A percentile compares a stretch with the other conserved stretches of the same genome.
Evolutionary conservation across 53 echinoderm and acorn worm genomes (phyloP).

Genomic region (Astropecten irregularis): DNA sequence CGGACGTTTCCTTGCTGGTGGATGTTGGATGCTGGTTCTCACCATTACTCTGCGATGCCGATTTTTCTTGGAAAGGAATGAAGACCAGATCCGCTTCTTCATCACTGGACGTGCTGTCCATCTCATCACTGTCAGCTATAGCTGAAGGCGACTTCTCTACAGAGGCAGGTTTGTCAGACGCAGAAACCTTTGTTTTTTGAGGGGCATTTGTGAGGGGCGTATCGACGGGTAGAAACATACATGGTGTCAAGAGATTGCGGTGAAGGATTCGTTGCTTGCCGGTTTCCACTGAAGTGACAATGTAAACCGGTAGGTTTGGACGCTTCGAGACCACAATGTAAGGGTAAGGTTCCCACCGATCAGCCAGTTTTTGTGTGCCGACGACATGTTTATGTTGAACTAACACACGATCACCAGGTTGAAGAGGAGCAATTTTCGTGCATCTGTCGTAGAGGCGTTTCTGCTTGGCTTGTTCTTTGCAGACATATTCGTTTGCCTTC

Average conservation of each 20-base stretch:
- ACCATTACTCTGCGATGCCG: too few relatives aligned
- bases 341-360: conserved; percentile 26
- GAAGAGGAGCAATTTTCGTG: not conserved
- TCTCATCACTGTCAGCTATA: too few relatives aligned
- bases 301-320: conserved; percentile 27
- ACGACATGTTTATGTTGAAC: not conserved
- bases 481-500: not conserved
- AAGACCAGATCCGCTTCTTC: too few relatives aligned
- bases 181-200: not conserved
- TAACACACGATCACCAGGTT: conserved; percentile 8
- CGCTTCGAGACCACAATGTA: conserved; percentile 13
- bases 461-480: not conserved
- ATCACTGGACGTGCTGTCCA: too few relatives aligned
- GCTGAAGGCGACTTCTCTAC: too few relatives aligned
- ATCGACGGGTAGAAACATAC: conserved; percentile 34
- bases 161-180: not conserved
- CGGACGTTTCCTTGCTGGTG: too few relatives aligned
- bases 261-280: conserved; percentile 31
- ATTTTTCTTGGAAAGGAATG: too few relatives aligned
- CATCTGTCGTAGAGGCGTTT: conserved; percentile 3
- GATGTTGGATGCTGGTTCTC: too few relatives aligned
- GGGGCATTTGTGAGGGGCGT: not conserved
- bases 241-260: conserved; percentile 45
- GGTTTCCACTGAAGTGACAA: not conserved
- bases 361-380: conserved; percentile 30